Conservation (phyloP, 2,797 vertebrate genomes). For the Alosa sapidissima region DNA sequence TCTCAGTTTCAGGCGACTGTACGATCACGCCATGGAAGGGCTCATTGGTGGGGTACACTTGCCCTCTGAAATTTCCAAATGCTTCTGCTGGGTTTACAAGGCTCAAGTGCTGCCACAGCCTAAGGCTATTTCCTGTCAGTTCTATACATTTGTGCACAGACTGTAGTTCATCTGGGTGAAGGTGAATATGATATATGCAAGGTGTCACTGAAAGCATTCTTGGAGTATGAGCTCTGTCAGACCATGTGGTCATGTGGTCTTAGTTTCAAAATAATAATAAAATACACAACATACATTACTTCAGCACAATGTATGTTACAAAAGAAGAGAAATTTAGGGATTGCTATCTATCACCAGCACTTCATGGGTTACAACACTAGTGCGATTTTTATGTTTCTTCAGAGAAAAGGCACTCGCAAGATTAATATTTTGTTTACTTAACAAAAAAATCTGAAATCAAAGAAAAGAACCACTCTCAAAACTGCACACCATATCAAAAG, state of each 20-base stretch:
- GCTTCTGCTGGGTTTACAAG: slow-evolving; percentile 50
- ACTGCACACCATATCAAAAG: neutral
- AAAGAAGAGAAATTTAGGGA: neutral
- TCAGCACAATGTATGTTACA: no score
- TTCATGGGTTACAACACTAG: neutral
- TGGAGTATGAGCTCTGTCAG: slow-evolving; percentile 36
- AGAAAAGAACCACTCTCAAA: slow-evolving; percentile 20
- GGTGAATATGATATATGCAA: slow-evolving; percentile 52
- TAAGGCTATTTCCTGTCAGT: slow-evolving; percentile 50
- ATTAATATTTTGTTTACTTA: neutral
- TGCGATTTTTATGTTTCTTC: neutral
- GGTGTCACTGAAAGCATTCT: slow-evolving; percentile 50
- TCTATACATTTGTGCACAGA: slow-evolving; percentile 44
- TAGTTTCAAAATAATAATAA: no score
- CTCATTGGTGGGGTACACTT: slow-evolving; percentile 34
- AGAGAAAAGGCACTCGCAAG: no score
- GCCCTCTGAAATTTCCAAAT: slow-evolving; percentile 40
- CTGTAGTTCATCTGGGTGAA: slow-evolving; percentile 50
- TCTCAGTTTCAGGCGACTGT: slow-evolving; percentile 34
- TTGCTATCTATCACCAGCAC: neutral
- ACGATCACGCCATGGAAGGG: slow-evolving; percentile 38
- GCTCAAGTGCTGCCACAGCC: slow-evolving; percentile 42
- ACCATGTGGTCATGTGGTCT: neutral
- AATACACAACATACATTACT: no score
- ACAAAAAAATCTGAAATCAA: neutral